Conservation (phyloP, 2,113 vertebrate genomes). For the Phyllopteryx taeniolatus region DNA sequence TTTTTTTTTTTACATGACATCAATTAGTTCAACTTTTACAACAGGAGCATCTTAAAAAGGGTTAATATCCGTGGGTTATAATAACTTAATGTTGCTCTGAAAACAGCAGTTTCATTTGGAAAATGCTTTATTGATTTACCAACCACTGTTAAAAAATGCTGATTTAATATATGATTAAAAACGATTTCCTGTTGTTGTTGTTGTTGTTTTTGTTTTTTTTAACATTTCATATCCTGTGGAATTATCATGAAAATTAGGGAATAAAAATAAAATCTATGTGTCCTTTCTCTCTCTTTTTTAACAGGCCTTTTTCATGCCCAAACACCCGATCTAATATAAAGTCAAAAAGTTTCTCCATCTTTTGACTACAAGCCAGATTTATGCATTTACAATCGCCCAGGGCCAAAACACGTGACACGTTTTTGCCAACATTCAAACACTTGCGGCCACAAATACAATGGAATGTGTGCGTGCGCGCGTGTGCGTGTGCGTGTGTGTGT, state of each 20-base stretch:
- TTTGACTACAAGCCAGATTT: constrained; percentile 54
- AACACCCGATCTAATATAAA: neutral
- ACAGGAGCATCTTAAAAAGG: constrained; percentile 65
- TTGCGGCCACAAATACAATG: constrained; percentile 60
- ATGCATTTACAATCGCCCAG: constrained; percentile 62
- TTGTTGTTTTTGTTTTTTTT: neutral
- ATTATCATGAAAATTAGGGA: constrained; percentile 12
- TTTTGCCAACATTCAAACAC: constrained; percentile 63
- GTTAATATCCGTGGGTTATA: constrained; percentile 77
- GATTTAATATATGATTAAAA: neutral
- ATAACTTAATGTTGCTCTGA: constrained; percentile 83
- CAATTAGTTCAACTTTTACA: constrained; percentile 75
- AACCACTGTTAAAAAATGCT: constrained; percentile 8
- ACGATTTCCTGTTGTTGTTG: neutral
- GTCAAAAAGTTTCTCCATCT: constrained; percentile 7
- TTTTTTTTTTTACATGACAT: constrained; percentile 52
- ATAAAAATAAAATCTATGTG: constrained; percentile 15
- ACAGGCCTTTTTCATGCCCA: neutral
- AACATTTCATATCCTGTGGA: constrained; percentile 13
- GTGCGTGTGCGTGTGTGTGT: no score
- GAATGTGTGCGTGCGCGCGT: constrained; percentile 14
- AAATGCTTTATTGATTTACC: neutral
- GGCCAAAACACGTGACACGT: constrained; percentile 58
- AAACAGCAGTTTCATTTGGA: constrained; percentile 6
- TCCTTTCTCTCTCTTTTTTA: constrained; percentile 1